Base-by-base conservation (phyloP, 2,113 vertebrate species). In the Pteronura brasiliensis region DNA sequence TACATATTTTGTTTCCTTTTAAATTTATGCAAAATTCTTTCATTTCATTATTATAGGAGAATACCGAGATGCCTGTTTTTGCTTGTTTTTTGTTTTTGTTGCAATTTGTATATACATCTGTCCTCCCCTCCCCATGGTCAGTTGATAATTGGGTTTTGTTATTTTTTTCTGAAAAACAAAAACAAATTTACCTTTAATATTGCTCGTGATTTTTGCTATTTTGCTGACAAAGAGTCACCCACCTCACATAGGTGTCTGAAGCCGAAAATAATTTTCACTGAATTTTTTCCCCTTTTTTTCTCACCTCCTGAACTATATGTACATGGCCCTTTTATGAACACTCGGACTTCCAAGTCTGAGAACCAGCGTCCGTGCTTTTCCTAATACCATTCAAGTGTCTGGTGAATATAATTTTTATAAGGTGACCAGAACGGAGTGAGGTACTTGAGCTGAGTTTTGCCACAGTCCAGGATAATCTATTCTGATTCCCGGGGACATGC, bases 381-480 rank as follows among this genome's bases (percentile, higher is more conserved):
- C 88, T 98, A 98, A 98, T 97, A 94, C 88, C 52, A 92, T 98
- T 98, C 97, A 98, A 98, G 96, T 93, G 87, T 97, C 98, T 81
- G 96, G 98, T 98, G 98, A 97, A 84, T 98, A 96, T 95, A 52
- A 88, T 97, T 98, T 97, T 98, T 98, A 96, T 97, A 97, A 98
- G 96, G 95, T 97, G 95, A 98, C 97, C 36, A 42, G 92, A 93
- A 69, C 1, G 0, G 71, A 87, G 36, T 44, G 88, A 83, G 90
- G 67, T 85, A 96, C 98, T 98, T 88, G 92, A 93, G 74, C 95
- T 89, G 69, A 96, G 63, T 94, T 98, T 98, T 92, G 27, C 85
- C 39, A 21, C 84, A 59, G 17, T 76, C 77, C 61, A 81, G 92
- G 95, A 95, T 98, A 97, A 98, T 97, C 95, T 63, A 47, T 89